Conservation (phyloP, 2,797 vertebrate species). For the Enteromius thamalakanensis region DNA sequence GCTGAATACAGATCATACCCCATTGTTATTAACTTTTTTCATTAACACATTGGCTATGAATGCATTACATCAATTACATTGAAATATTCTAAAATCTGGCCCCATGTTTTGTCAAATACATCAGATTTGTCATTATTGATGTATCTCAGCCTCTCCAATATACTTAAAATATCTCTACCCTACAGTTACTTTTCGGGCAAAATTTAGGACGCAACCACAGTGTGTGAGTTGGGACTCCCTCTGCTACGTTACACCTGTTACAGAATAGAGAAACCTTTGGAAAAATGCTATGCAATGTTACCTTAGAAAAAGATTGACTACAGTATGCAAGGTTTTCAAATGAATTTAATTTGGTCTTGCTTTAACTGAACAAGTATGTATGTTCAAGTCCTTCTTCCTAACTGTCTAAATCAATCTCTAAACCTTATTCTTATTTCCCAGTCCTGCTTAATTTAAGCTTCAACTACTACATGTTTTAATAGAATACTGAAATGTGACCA, state of each 20-base stretch:
- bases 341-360: background rate
- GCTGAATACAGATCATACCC: no score
- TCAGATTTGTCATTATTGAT: background rate
- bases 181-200: background rate
- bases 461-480: no score
- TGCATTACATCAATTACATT: background rate
- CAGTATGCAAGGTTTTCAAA: background rate
- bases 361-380: background rate
- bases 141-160: background rate
- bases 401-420: background rate
- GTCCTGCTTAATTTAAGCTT: no score
- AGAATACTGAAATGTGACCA: no score
- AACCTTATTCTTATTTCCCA: no score
- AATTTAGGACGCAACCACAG: background rate
- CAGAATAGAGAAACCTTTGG: background rate
- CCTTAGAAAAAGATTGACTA: no score
- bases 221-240: background rate
- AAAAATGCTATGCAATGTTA: constrained; percentile 60
- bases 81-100: background rate
- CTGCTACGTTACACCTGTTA: background rate
- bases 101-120: background rate
- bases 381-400: background rate
- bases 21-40: background rate
- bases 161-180: background rate
- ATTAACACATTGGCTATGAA: background rate